A percentile compares a stretch with the other conserved stretches of the same genome.
phyloP scores from a whole-genome alignment of 2,888 invertebrate species.

The Lutraria lutraria region DNA sequence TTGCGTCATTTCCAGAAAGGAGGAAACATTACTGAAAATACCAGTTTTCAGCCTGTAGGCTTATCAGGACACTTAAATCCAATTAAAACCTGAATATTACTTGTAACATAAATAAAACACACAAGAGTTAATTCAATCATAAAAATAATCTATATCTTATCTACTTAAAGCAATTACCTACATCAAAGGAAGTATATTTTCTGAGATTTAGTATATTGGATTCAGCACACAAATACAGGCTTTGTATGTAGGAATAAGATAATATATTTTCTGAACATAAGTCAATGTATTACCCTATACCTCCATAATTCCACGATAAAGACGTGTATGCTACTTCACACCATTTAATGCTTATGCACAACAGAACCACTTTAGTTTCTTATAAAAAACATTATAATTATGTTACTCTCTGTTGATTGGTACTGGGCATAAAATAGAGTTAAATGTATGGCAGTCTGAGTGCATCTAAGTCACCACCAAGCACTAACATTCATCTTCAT shows the following conservation, averaged over 20 bases:
- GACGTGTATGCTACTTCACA: background rate
- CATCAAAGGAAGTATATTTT: background rate
- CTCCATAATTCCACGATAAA: background rate
- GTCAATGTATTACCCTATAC: background rate
- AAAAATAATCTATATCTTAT: conserved; percentile 17
- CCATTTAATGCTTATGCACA: no score
- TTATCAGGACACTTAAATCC: background rate
- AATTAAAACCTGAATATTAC: background rate
- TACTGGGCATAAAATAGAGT: no score
- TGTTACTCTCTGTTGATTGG: no score
- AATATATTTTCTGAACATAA: background rate
- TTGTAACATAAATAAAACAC: background rate
- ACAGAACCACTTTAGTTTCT: no score
- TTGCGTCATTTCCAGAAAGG: background rate
- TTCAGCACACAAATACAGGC: background rate
- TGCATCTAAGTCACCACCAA: no score
- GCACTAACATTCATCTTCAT: no score
- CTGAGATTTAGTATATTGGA: background rate
- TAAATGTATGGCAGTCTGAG: no score
- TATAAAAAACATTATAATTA: no score
- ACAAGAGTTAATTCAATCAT: background rate
- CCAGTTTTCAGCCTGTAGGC: background rate
- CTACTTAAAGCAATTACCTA: background rate
- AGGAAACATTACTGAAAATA: background rate
- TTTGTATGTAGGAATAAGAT: background rate